Evolutionary conservation across 2,113 vertebrate genomes (phyloP), one percentile per base, ranked within the genome.

Genomic region (Lethenteron reissneri): DNA sequence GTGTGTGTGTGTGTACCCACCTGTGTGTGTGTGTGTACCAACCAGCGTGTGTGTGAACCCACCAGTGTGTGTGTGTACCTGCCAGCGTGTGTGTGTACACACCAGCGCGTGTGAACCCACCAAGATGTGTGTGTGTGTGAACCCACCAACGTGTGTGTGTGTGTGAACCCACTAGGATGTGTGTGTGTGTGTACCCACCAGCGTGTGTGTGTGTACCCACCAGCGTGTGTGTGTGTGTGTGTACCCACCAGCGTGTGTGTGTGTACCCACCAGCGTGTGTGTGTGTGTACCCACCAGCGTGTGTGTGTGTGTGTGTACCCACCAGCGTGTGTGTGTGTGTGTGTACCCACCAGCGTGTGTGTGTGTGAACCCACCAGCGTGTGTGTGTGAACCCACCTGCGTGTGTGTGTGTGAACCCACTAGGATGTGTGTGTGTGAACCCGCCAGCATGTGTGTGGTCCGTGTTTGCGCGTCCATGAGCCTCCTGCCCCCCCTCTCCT

Each of bases 231-330:
- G 14, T 14, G 60, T 3, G 14, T 64, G 14, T 14, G 3, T 14
- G 17, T 3, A 41, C 17, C 14, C 14, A 4, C 3, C 60, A 64
- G 60, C 14, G 60, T 64, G 14, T 14, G 60, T 14, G 60, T 14
- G 60, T 62, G 60, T 13, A 62, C 13, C 13, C 60, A 14, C 13
- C 13, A 17, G 60, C 2, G 13, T 62, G 13, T 62, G 14, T 64
- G 60, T 64, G 14, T 14, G 17, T 15, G 60, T 4, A 17, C 2
- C 17, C 14, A 4, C 4, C 14, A 3, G 60, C 2, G 60, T 64
- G 60, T 64, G 60, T 64, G 60, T 64, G 60, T 64, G 60, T 64
- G 60, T 64, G 60, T 64, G 60, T 64, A 17, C 17, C 14, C 17
- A 4, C 4, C 14, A 14, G 60, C 2, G 60, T n/a, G n/a, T n/a